Evolutionary conservation across 2,888 invertebrate species (phyloP).

Genomic region (Nephrocerus scutellatus): DNA sequence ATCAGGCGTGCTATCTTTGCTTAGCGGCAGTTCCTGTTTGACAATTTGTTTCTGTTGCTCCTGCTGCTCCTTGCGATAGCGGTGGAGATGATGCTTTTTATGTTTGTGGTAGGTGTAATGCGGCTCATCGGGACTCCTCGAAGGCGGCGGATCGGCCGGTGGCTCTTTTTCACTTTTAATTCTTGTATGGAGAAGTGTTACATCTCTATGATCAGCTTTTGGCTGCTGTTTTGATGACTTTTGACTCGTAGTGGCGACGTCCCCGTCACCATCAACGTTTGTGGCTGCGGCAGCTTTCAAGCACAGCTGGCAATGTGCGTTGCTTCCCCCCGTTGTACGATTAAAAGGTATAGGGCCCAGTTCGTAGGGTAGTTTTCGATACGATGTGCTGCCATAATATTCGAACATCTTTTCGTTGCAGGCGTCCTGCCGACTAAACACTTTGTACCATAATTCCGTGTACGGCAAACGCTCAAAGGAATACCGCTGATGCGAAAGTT

Average conservation of each 20-base stretch:
- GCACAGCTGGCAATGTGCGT: slow-evolving; percentile 17
- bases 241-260: slow-evolving; percentile 5
- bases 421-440: slow-evolving; percentile 69
- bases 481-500: slow-evolving; percentile 31
- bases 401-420: slow-evolving; percentile 59
- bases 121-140: too few relatives aligned
- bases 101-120: slow-evolving; percentile 33
- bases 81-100: slow-evolving; percentile 38
- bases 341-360: slow-evolving; percentile 59
- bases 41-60: slow-evolving; percentile 22
- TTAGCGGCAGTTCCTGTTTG: slow-evolving; percentile 17
- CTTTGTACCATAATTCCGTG: slow-evolving; percentile 71
- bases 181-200: too few relatives aligned
- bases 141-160: too few relatives aligned
- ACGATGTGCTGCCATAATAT: slow-evolving; percentile 44
- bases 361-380: slow-evolving; percentile 63
- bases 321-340: slow-evolving; percentile 46
- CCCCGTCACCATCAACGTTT: slow-evolving; percentile 14
- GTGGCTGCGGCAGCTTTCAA: background rate
- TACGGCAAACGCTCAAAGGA: slow-evolving; percentile 65
- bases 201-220: slow-evolving; percentile 14
- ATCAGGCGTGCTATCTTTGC: slow-evolving; percentile 36
- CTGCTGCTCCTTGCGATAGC: slow-evolving; percentile 36
- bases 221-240: slow-evolving; percentile 12
- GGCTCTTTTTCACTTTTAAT: too few relatives aligned